phyloP scores from a whole-genome alignment of 2,113 vertebrate genomes.

The Ochotona princeps region DNA sequence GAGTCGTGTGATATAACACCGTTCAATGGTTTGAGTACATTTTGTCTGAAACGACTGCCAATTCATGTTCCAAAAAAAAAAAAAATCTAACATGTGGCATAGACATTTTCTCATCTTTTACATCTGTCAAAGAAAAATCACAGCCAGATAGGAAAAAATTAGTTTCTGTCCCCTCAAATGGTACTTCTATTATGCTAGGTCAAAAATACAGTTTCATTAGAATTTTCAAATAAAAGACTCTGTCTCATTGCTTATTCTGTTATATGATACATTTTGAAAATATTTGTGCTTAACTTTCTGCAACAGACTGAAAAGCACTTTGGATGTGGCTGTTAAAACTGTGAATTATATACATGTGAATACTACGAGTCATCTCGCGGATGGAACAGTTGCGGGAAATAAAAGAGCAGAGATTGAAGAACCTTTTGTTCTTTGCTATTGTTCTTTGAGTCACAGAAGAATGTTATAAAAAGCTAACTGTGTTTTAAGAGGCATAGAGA shows the following conservation, averaged over 20 bases:
- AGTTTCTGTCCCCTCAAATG: neutral
- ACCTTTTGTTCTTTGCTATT: neutral
- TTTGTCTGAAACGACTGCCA: slow-evolving; percentile 27
- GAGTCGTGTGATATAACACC: neutral
- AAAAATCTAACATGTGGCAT: neutral
- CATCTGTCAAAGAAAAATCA: slow-evolving; percentile 19
- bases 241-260: neutral
- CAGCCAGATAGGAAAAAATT: neutral
- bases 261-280: neutral
- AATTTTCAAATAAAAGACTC: slow-evolving; percentile 13
- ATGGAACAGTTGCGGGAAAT: neutral
- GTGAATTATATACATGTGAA: neutral
- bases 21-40: neutral
- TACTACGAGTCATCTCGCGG: neutral
- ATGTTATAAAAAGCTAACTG: neutral
- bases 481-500: neutral
- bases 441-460: neutral
- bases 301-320: neutral
- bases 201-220: neutral
- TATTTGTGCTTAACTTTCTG: neutral
- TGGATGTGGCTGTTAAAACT: neutral
- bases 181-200: neutral
- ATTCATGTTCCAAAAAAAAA: neutral
- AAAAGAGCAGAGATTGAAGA: neutral
- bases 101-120: slow-evolving; percentile 32